phyloP scores from a whole-genome alignment of 30 jellyfish, hydroid and myxozoan species.

The Haliclystus octoradiatus region DNA sequence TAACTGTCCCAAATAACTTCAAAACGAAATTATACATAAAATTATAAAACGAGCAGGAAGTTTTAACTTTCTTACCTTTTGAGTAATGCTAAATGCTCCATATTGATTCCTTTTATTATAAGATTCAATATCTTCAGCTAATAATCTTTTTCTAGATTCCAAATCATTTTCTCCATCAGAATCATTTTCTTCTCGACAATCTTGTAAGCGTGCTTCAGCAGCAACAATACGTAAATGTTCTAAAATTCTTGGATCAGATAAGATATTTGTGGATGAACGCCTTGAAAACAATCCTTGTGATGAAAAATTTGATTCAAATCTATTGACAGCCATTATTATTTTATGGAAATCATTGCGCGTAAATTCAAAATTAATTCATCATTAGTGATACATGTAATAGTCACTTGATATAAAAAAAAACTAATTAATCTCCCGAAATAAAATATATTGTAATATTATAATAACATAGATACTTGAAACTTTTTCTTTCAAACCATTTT shows the following conservation, averaged over 20 bases:
- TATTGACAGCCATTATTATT: background rate
- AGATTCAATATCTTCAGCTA: constrained; percentile 29
- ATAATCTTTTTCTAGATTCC: constrained; percentile 13
- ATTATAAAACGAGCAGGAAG: no score
- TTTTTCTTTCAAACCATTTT: no score
- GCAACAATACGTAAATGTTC: constrained; percentile 62
- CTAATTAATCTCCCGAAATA: no score
- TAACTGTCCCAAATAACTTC: no score
- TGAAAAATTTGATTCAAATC: background rate
- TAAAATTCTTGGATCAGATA: constrained; percentile 60
- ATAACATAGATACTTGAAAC: no score
- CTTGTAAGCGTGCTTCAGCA: constrained; percentile 46
- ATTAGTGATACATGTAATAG: no score
- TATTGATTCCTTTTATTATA: constrained; percentile 54
- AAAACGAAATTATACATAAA: no score
- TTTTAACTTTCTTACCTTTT: constrained; percentile 22
- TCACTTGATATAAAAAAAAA: no score
- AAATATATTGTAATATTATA: no score
- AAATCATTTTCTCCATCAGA: constrained; percentile 31
- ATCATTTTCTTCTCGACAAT: constrained; percentile 30
- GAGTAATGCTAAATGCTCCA: constrained; percentile 55
- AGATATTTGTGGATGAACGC: constrained; percentile 44
- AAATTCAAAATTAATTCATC: no score
- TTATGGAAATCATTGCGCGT: no score
- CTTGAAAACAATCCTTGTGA: constrained; percentile 54